These are phyloP conservation scores for Anolis sagrei DNA, from an alignment of 2,113 vertebrate species.

Conservation along the genomic window DNA sequence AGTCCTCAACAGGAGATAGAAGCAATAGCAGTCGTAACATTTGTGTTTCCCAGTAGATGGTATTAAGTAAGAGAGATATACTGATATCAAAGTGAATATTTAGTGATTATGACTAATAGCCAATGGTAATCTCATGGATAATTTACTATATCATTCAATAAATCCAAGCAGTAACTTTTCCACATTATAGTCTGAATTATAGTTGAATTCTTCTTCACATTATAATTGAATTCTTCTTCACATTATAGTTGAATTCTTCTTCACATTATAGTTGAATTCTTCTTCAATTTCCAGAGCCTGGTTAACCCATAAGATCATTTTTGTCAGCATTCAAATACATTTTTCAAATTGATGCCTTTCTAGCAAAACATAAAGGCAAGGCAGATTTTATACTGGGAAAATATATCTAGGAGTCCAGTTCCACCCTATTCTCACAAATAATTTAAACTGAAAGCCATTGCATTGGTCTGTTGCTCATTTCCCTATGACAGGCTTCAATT, in stretches of 20 bases:
- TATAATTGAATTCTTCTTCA: neutral
- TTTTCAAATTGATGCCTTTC: neutral
- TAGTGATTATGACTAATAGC: neutral
- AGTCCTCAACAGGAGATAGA: neutral
- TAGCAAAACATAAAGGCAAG: too few species aligned
- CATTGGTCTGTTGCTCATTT: neutral
- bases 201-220: neutral
- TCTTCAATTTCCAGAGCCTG: neutral
- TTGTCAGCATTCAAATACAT: neutral
- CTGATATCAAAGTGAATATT: neutral
- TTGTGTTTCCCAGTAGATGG: neutral
- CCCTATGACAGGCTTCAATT: neutral
- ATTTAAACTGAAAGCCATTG: neutral
- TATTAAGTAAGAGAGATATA: neutral
- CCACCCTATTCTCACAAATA: neutral
- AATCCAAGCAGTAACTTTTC: neutral
- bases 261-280: neutral
- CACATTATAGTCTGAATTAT: too few species aligned
- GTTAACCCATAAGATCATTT: neutral
- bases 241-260: neutral
- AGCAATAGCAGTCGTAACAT: neutral
- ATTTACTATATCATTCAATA: neutral
- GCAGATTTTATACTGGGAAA: neutral
- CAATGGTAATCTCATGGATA: neutral
- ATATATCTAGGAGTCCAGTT: neutral